phyloP scores from a whole-genome alignment of 2,797 vertebrate species.

The Meda fulgida region DNA sequence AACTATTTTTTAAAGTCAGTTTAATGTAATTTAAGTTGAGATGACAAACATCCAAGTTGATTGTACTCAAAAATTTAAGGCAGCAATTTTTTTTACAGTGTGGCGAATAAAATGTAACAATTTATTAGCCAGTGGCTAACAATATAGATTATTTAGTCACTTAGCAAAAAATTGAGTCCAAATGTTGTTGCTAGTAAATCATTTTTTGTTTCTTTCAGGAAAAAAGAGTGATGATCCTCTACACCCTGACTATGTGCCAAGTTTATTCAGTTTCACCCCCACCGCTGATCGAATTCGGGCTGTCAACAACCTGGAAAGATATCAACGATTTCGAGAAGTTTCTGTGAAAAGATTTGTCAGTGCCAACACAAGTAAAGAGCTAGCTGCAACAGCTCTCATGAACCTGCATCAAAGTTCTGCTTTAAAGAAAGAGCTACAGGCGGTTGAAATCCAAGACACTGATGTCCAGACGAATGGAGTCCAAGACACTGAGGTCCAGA shows the following conservation, averaged over 20 bases:
- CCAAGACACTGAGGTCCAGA: slow-evolving; percentile 10
- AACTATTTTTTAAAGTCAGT: no score
- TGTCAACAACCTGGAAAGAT: slow-evolving; percentile 11
- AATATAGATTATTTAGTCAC: not conserved
- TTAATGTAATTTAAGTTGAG: no score
- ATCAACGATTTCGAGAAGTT: slow-evolving; percentile 45
- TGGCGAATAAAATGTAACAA: not conserved
- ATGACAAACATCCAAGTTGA: no score
- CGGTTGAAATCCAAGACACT: not conserved
- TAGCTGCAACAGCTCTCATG: slow-evolving; percentile 42
- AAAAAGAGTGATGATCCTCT: slow-evolving; percentile 45
- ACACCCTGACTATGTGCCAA: slow-evolving; percentile 47
- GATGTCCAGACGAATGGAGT: not conserved
- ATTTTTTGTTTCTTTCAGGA: not conserved
- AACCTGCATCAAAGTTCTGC: slow-evolving; percentile 27
- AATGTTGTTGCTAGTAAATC: not conserved
- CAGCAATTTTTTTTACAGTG: no score
- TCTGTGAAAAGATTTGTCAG: slow-evolving; percentile 42
- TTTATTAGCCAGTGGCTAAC: not conserved
- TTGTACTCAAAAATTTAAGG: no score
- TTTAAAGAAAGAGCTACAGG: not conserved
- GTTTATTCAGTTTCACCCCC: slow-evolving; percentile 56
- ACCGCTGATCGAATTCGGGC: not conserved
- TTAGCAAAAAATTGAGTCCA: not conserved
- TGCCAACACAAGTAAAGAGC: slow-evolving; percentile 13